A percentile compares a stretch with the other conserved stretches of the same genome.
These are phyloP conservation scores for Alosa alosa DNA, from an alignment of 2,113 vertebrate species.

Conservation along the genomic window DNA sequence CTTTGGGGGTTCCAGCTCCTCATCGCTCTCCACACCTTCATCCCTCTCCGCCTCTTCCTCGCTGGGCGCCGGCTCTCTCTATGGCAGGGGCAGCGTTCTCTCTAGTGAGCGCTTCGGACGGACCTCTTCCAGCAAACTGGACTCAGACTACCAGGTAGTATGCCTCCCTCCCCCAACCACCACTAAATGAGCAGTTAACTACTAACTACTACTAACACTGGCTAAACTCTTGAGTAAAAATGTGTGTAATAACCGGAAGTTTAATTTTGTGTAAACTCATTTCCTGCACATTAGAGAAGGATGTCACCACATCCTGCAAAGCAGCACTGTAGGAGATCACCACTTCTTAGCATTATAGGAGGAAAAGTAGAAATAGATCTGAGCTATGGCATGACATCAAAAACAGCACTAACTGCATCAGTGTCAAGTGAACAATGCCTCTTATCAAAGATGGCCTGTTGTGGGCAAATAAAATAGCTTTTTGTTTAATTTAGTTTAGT, in stretches of 20 bases:
- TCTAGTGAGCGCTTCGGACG: slow-evolving; percentile 76
- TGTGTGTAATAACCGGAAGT: too few species aligned
- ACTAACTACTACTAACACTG: too few species aligned
- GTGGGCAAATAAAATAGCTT: not conserved
- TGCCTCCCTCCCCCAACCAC: not conserved
- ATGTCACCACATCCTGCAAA: too few species aligned
- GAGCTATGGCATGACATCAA: not conserved
- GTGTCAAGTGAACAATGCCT: not conserved
- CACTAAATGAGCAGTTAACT: too few species aligned
- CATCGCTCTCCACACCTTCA: slow-evolving; percentile 58
- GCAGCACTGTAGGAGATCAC: too few species aligned
- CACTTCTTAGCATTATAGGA: too few species aligned
- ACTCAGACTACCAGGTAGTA: slow-evolving; percentile 84
- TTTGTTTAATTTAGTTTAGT: not conserved
- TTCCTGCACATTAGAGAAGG: too few species aligned
- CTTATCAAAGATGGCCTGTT: not conserved
- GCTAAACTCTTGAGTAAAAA: too few species aligned
- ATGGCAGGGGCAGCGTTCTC: slow-evolving; percentile 68
- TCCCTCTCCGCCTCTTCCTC: slow-evolving; percentile 56
- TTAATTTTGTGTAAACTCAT: too few species aligned
- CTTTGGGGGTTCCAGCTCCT: slow-evolving; percentile 77
- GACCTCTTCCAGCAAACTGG: slow-evolving; percentile 77
- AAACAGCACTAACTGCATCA: not conserved
- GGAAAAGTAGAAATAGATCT: not conserved
- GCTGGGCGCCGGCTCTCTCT: slow-evolving; percentile 60